Percentiles rank a stretch among this genome's conserved stretches.
These are phyloP conservation scores for Alouatta palliata DNA, from an alignment of 2,113 vertebrate genomes.

Conservation along the genomic window DNA sequence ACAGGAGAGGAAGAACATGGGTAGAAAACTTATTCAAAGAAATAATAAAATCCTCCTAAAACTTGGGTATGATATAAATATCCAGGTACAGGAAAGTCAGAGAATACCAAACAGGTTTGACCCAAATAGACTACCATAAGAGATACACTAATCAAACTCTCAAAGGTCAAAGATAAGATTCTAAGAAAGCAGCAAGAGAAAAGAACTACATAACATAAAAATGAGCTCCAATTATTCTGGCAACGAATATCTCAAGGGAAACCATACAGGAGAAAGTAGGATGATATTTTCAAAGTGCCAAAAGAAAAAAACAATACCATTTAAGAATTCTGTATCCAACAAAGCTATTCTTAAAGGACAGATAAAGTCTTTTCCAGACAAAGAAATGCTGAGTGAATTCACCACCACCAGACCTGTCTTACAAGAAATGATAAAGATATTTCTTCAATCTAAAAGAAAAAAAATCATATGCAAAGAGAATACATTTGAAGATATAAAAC, in stretches of 20 bases:
- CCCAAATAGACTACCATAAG: neutral
- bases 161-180: neutral
- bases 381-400: neutral
- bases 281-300: neutral
- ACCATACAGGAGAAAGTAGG: neutral
- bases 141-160: neutral
- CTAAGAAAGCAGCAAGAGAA: neutral
- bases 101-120: neutral
- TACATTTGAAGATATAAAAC: neutral
- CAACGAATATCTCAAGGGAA: neutral
- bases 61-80: neutral
- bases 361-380: neutral
- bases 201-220: neutral
- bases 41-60: neutral
- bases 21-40: neutral
- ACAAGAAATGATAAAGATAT: neutral
- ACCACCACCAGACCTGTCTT: neutral
- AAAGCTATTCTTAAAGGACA: neutral
- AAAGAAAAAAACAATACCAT: neutral
- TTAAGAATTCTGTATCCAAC: neutral
- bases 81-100: neutral
- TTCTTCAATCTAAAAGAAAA: neutral
- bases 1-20: neutral
- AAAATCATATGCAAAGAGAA: neutral
- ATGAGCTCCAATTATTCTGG: neutral